phyloP scores from a whole-genome alignment of 2,888 invertebrate species.

The Brachynemurus nebulosus region DNA sequence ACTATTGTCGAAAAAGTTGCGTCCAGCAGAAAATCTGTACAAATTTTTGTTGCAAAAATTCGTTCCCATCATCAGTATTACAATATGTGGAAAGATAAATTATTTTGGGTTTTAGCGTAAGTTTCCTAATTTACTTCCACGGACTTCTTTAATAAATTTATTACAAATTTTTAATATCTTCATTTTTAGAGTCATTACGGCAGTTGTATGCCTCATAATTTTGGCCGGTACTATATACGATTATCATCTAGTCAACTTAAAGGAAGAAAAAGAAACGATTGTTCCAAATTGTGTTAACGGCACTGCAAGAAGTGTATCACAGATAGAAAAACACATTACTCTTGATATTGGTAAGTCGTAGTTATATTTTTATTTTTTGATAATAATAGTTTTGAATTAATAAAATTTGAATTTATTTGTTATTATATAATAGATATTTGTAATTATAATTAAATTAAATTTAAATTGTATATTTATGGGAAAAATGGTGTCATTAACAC shows the following conservation, averaged over 20 bases:
- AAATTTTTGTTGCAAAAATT: slow-evolving; percentile 46
- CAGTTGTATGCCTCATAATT: slow-evolving; percentile 40
- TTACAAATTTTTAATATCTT: not conserved
- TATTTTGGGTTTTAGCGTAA: slow-evolving; percentile 56
- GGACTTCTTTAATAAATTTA: not conserved
- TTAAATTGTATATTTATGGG: no score
- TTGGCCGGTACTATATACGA: slow-evolving; percentile 58
- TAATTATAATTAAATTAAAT: no score
- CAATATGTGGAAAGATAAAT: slow-evolving; percentile 48
- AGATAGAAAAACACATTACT: slow-evolving; percentile 25
- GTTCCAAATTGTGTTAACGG: slow-evolving; percentile 33
- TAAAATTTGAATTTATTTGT: no score
- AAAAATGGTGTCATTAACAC: no score
- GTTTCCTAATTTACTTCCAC: not conserved
- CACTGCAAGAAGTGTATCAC: slow-evolving; percentile 28
- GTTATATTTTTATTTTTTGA: no score
- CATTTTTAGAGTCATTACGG: slow-evolving; percentile 38
- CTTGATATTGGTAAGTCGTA: slow-evolving; percentile 29
- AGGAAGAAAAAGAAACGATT: slow-evolving; percentile 31
- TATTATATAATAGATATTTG: no score
- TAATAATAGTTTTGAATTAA: no score
- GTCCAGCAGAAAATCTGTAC: slow-evolving; percentile 34
- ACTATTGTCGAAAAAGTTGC: slow-evolving; percentile 39
- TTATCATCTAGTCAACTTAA: slow-evolving; percentile 42
- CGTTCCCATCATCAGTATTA: slow-evolving; percentile 53